Base-by-base conservation (phyloP, 1,140 invertebrate genomes). In the Radopholus similis region DNA sequence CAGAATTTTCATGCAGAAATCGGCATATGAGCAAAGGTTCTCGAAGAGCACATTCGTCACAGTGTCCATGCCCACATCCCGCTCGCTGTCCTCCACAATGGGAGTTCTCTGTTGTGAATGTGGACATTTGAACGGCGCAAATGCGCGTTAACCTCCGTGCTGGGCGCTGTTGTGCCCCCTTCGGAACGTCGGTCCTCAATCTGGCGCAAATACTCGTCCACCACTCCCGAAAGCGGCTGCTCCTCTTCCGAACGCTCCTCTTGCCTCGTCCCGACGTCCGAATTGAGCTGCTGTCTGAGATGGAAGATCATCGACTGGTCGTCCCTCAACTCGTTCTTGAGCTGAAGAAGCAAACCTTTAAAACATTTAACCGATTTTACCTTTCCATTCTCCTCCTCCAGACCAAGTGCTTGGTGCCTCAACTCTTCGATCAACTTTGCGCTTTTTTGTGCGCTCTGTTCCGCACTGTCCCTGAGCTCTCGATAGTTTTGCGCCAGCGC, bases 221-320 rank as follows among this genome's bases (percentile, higher is more conserved):
- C 51, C 30, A 28, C 15, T 32, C 35, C 51, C 4, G 21, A 54
- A 54, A 9, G 30, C 18, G 30, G 51, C 15, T 54, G 26, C 40
- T 47, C 30, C 11, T 62, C 26, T 26, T 62, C 28, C 49, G 49
- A 62, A 62, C 40, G 34, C 18, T 49, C 40, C 5, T 49, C 59
- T 23, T 32, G 49, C 15, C n/a, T 35, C 42, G 56, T 60, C 58
- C 13, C 15, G 18, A 21, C 34, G 4, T n/a, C n/a, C 35, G 5
- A 5, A 28, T 26, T 15, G 15, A 30, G 5, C 21, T 42, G 42
- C 18, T 30, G 9, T 18, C 38, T 42, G 21, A 62, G 11, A 26
- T 62, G 35, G 49, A 47, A 62, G 30, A 47, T 62, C 26, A 26
- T 4, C 13, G 59, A 62, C 18, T 62, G 26, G 15, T 62, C 59